These are phyloP conservation scores for Albula glossodonta DNA, from an alignment of 2,113 vertebrate genomes.

Conservation along the genomic window DNA sequence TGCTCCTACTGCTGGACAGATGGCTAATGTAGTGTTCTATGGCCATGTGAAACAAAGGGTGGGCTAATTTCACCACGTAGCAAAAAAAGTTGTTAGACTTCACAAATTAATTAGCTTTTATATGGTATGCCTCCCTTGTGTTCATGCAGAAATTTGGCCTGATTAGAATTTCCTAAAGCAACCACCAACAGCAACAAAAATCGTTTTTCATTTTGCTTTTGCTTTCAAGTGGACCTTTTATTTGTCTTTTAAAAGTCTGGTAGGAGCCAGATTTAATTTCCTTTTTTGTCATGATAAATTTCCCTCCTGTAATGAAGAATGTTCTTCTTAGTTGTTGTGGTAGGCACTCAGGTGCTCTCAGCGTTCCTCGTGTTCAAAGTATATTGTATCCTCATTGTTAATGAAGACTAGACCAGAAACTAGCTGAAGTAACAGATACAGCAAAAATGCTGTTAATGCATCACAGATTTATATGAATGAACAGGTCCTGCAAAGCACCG, in stretches of 20 bases:
- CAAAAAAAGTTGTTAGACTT: neutral
- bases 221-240: slow-evolving; percentile 6
- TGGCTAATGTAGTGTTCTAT: slow-evolving; percentile 3
- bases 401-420: neutral
- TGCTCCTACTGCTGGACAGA: slow-evolving; percentile 3
- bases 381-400: neutral
- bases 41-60: slow-evolving; percentile 10
- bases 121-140: neutral
- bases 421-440: neutral
- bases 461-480: no score
- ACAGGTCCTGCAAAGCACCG: no score
- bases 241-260: neutral
- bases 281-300: neutral
- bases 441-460: no score
- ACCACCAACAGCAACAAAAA: neutral
- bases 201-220: neutral
- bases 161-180: neutral
- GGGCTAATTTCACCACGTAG: slow-evolving; percentile 10
- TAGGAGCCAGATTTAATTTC: neutral
- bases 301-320: neutral
- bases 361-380: neutral
- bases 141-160: neutral
- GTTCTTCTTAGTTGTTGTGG: neutral
- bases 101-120: slow-evolving; percentile 13
- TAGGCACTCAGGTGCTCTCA: neutral